Evolutionary conservation across 2,888 invertebrate species (phyloP).

Genomic region (Falcaria lacertinaria): DNA sequence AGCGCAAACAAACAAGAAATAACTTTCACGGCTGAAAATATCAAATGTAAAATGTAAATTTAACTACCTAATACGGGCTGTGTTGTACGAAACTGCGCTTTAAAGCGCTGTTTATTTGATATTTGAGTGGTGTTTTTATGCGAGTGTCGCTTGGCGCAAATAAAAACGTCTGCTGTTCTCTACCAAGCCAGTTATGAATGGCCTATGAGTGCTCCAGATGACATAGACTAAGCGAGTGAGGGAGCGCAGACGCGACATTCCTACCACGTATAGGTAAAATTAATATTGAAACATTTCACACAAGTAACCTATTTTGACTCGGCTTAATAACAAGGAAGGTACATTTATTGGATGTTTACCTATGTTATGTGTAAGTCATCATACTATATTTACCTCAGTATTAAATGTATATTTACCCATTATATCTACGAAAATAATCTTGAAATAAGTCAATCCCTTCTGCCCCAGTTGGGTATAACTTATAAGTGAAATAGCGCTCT

Average conservation of each 20-base stretch:
- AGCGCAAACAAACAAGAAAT: constrained; percentile 55
- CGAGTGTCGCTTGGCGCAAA: constrained; percentile 56
- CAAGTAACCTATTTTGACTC: no score
- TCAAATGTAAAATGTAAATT: constrained; percentile 77
- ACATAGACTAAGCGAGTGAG: constrained; percentile 30
- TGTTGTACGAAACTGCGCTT: constrained; percentile 59
- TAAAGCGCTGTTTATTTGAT: constrained; percentile 69
- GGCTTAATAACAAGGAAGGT: no score
- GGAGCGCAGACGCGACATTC: constrained; percentile 30
- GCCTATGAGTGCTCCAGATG: constrained; percentile 56
- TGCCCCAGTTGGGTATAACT: no score
- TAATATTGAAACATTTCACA: no score
- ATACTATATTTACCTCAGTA: no score
- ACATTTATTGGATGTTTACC: no score
- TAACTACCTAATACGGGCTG: constrained; percentile 74
- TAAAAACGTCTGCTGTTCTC: constrained; percentile 70
- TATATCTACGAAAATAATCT: no score
- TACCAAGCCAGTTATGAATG: constrained; percentile 62
- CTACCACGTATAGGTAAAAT: not conserved
- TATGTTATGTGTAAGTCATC: no score
- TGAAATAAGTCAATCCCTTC: no score
- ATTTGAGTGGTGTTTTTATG: constrained; percentile 74
- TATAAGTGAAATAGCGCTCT: no score
- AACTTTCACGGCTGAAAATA: constrained; percentile 74
- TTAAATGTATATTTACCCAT: no score